phyloP scores from a whole-genome alignment of 1,140 invertebrate species.

The Bombus vancouverensis region DNA sequence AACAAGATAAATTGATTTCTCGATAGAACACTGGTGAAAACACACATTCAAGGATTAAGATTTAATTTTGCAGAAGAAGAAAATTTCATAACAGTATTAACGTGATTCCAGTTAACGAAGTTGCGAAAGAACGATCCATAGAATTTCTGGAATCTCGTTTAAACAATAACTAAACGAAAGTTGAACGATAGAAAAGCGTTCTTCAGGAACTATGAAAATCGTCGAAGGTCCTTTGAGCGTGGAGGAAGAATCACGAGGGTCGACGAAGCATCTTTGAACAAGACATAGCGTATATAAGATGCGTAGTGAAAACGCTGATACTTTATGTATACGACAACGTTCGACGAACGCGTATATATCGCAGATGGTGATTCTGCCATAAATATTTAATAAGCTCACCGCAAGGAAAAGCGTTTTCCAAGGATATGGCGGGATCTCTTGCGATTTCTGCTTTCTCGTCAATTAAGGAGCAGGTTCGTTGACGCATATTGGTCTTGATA shows the following conservation, averaged over 20 bases:
- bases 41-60: no score
- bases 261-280: background rate
- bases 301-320: conserved; percentile 43
- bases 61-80: no score
- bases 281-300: conserved; percentile 27
- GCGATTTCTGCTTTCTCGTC: conserved; percentile 31
- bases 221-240: background rate
- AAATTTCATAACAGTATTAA: background rate
- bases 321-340: conserved; percentile 59
- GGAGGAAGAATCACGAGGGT: background rate
- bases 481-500: background rate
- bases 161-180: background rate
- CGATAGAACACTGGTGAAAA: background rate
- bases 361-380: conserved; percentile 56
- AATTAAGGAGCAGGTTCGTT: conserved; percentile 59
- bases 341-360: conserved; percentile 34
- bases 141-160: background rate
- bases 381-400: conserved; percentile 70
- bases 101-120: background rate
- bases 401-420: conserved; percentile 58
- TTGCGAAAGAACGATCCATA: no score
- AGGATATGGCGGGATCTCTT: background rate
- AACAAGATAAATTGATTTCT: background rate
- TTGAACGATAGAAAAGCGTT: conserved; percentile 2
- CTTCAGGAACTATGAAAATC: background rate